These are phyloP conservation scores for Sarcophaga carnaria DNA, from an alignment of 2,888 invertebrate genomes.

Conservation along the genomic window DNA sequence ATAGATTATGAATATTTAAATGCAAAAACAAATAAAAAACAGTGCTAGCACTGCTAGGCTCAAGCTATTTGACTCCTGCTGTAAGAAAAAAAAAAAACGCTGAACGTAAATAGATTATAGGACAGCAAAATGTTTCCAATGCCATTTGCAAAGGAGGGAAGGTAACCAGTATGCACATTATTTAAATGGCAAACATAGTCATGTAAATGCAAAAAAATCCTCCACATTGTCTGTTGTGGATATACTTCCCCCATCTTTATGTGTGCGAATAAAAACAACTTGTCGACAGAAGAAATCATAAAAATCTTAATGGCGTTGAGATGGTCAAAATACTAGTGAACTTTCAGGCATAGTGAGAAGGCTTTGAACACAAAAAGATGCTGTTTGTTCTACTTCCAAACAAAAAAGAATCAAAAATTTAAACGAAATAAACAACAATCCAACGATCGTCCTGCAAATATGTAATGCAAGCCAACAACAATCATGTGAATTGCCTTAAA, in stretches of 20 bases:
- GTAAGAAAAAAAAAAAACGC: slow-evolving; percentile 45
- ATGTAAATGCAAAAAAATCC: too few species aligned
- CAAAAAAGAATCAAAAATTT: not conserved
- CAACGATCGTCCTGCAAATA: slow-evolving; percentile 43
- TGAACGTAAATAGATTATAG: slow-evolving; percentile 37
- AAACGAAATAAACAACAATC: not conserved
- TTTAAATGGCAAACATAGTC: too few species aligned
- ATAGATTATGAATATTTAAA: slow-evolving; percentile 77
- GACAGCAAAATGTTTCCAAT: slow-evolving; percentile 40
- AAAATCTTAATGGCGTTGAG: slow-evolving; percentile 62
- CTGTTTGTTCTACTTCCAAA: slow-evolving; percentile 61
- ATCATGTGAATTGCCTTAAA: slow-evolving; percentile 55
- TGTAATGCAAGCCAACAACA: slow-evolving; percentile 9
- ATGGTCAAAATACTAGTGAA: slow-evolving; percentile 64
- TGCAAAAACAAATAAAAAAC: slow-evolving; percentile 2
- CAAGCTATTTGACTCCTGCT: slow-evolving; percentile 76
- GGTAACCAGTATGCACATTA: not conserved
- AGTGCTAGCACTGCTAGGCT: slow-evolving; percentile 45
- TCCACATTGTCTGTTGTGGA: not conserved
- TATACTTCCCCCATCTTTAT: slow-evolving; percentile 40
- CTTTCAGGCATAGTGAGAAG: slow-evolving; percentile 38
- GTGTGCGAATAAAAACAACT: slow-evolving; percentile 44
- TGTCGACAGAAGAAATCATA: slow-evolving; percentile 52
- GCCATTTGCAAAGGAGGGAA: slow-evolving; percentile 56
- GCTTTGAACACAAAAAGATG: slow-evolving; percentile 13